Percentiles rank a stretch among this genome's conserved stretches.
phyloP scores from a whole-genome alignment of 2,113 vertebrate species.

The Trematomus loennbergii region DNA sequence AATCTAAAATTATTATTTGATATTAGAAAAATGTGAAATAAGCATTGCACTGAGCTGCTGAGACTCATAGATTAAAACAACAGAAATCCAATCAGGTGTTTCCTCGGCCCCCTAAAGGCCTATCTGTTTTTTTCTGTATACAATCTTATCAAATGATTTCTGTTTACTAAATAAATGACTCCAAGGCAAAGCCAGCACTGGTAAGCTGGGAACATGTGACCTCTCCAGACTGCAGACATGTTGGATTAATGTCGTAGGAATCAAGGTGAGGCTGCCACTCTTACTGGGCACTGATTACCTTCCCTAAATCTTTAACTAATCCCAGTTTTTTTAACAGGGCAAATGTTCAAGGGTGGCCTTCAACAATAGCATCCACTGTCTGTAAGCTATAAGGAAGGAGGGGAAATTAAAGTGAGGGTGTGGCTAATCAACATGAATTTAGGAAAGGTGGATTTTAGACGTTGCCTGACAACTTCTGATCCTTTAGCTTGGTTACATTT shows the following conservation, averaged over 20 bases:
- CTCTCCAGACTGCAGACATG: constrained; percentile 7
- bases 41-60: background rate
- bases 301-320: constrained; percentile 44
- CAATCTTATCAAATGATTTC: constrained; percentile 2
- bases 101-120: background rate
- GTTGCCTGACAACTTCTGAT: constrained; percentile 38
- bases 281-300: constrained; percentile 25
- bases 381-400: background rate
- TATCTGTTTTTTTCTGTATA: constrained; percentile 26
- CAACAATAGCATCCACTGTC: background rate
- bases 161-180: constrained; percentile 31
- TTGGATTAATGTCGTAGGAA: constrained; percentile 69
- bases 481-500: constrained; percentile 40
- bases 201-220: constrained; percentile 63
- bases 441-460: constrained; percentile 15
- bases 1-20: too few relatives aligned
- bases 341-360: background rate
- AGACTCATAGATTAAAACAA: background rate
- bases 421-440: background rate
- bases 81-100: background rate
- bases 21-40: too few relatives aligned
- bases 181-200: constrained; percentile 13
- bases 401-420: background rate
- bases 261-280: constrained; percentile 38
- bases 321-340: constrained; percentile 16